Percentiles rank a stretch among this genome's conserved stretches.
Evolutionary conservation across 2,888 invertebrate genomes (phyloP).

Genomic region (Allygus modestus): DNA sequence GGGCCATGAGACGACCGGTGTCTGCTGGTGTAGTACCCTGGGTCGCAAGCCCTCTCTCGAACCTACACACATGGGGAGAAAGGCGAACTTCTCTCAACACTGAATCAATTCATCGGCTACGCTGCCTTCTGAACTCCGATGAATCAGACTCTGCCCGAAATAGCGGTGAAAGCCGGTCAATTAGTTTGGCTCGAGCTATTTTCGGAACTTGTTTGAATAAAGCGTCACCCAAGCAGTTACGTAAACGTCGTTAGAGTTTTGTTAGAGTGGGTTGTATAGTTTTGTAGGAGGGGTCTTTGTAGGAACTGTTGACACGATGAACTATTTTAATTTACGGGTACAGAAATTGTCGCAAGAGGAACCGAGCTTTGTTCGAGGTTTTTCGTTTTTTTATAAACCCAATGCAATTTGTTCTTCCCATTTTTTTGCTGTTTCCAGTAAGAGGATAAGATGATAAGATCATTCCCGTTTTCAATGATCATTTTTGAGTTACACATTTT

Average conservation of each 20-base stretch:
- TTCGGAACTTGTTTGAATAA: constrained; percentile 8
- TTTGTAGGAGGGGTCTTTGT: not conserved
- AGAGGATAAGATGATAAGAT: no score
- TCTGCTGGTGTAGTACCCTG: not conserved
- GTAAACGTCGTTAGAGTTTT: not conserved
- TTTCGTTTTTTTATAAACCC: no score
- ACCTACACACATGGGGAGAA: not conserved
- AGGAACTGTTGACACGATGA: no score
- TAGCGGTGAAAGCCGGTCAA: constrained; percentile 30
- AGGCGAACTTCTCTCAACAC: not conserved
- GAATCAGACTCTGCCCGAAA: not conserved
- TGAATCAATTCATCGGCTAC: not conserved
- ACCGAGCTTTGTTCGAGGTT: no score
- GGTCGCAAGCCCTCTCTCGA: not conserved
- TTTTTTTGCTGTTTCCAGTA: no score
- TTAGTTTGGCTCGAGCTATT: constrained; percentile 6
- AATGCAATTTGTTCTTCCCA: no score
- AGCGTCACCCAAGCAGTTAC: not conserved
- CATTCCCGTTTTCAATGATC: no score
- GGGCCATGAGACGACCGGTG: not conserved
- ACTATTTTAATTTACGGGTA: no score
- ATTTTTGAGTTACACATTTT: no score
- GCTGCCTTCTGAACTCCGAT: not conserved
- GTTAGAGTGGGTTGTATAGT: not conserved
- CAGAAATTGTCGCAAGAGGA: no score